Conservation (phyloP, 1,140 invertebrate species). For the Bacillus rossius region DNA sequence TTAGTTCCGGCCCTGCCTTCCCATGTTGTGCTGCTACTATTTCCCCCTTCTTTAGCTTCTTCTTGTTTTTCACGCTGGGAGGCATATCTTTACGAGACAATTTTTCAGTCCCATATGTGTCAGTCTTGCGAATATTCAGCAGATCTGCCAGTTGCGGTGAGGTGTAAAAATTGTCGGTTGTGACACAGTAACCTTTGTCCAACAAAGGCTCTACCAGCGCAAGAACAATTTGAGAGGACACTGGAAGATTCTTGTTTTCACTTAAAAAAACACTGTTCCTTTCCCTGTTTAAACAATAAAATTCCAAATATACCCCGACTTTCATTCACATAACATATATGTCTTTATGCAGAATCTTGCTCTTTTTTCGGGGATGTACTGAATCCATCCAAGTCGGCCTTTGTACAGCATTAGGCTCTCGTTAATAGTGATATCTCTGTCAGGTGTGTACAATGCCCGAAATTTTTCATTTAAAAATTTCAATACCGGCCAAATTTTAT, state of each 20-base stretch:
- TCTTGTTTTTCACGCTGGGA: background rate
- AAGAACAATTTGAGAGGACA: constrained; percentile 8
- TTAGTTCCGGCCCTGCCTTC: too few species aligned
- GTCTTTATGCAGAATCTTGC: constrained; percentile 17
- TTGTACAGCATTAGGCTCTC: constrained; percentile 18
- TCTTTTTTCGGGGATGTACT: constrained; percentile 18
- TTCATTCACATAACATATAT: constrained; percentile 14
- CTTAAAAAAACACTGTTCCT: constrained; percentile 1
- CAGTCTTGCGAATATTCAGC: background rate
- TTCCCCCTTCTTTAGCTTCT: background rate
- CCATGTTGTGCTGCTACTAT: constrained; percentile 1
- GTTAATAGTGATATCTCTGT: constrained; percentile 11
- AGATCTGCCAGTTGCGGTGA: constrained; percentile 5
- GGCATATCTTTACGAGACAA: constrained; percentile 3
- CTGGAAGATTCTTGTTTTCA: background rate
- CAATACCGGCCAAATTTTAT: too few species aligned
- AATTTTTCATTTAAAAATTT: too few species aligned
- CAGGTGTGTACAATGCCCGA: constrained; percentile 1
- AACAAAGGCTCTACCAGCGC: constrained; percentile 5
- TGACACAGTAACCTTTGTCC: constrained; percentile 5
- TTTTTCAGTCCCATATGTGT: constrained; percentile 4
- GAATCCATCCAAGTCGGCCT: constrained; percentile 15
- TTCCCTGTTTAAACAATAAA: background rate
- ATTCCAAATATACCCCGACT: constrained; percentile 3
- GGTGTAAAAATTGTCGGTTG: constrained; percentile 12